A percentile compares a stretch with the other conserved stretches of the same genome.
These are phyloP conservation scores for Sisyra nigra DNA, from an alignment of 2,888 invertebrate genomes.

Conservation along the genomic window DNA sequence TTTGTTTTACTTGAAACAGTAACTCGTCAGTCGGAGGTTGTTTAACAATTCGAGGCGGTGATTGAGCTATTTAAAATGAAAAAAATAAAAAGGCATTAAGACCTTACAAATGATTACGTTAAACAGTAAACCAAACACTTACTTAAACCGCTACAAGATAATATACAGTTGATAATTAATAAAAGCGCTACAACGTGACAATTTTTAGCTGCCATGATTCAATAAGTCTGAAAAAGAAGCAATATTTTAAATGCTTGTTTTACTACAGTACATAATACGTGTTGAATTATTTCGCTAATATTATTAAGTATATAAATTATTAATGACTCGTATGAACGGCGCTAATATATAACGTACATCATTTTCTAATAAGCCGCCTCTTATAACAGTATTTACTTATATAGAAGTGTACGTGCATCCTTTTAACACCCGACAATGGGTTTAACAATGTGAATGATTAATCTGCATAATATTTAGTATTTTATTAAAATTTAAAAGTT, in stretches of 20 bases:
- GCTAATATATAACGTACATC: too few relatives aligned
- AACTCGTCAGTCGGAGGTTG: slow-evolving; percentile 85
- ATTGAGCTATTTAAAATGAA: slow-evolving; percentile 48
- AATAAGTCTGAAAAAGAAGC: neutral
- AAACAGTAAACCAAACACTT: slow-evolving; percentile 10
- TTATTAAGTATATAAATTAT: slow-evolving; percentile 3
- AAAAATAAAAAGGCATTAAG: slow-evolving; percentile 4
- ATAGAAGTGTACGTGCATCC: too few relatives aligned
- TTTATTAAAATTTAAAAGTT: too few relatives aligned
- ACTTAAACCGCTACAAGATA: slow-evolving; percentile 11
- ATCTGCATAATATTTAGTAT: too few relatives aligned
- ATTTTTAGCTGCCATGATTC: slow-evolving; percentile 2
- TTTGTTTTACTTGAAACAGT: slow-evolving; percentile 75
- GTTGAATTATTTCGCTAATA: neutral
- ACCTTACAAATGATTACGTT: neutral
- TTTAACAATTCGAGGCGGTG: slow-evolving; percentile 82
- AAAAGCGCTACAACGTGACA: neutral
- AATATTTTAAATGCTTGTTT: too few relatives aligned
- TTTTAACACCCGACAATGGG: too few relatives aligned
- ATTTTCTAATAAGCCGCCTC: too few relatives aligned
- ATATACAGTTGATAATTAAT: slow-evolving; percentile 1
- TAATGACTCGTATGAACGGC: too few relatives aligned
- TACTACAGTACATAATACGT: neutral
- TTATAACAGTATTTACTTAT: too few relatives aligned
- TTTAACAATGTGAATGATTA: too few relatives aligned